Evolutionary conservation across 2,797 vertebrate species (phyloP), one percentile per base, ranked within the genome.

Genomic region (Saxicola maurus): DNA sequence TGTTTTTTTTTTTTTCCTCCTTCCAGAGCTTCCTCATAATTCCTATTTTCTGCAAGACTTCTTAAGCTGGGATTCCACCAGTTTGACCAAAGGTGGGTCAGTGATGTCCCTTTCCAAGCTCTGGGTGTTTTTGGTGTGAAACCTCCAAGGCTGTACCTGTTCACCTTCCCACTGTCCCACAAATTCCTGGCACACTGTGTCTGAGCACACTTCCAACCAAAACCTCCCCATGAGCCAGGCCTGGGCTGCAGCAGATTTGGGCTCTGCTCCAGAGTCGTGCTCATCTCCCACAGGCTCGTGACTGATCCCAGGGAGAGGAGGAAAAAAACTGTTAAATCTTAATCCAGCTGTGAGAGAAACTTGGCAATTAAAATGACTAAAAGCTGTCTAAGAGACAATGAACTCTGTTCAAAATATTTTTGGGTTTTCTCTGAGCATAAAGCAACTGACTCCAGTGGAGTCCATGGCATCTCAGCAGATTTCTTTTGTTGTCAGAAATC

Each of bases 151-250:
- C 7, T 56, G n/a, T 28, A 28, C 19, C 59, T 20, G 10, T 40
- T 74, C 24, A 38, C 25, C 23, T 37, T 37, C 8, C 17, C 52
- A 3, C 4, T 20, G 21, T 4, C 40, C 25, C 38, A 42, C 28
- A 83, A 43, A 60, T 3, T 9, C 4, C 2, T 17, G n/a, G 35
- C 45, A 16, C 23, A 3, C 27, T 1, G 2, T 6, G 6, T 48
- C 73, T 67, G 66, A 48, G 2, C 9, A 18, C 13, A 28, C 3
- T 1, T 37, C 60, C 40, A 23, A 48, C 67, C 45, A 17, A 24
- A 64, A 45, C 0, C 21, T 6, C 55, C 21, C 64, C 38, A 2
- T 0, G 6, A 86, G 38, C 64, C 19, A 0, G 11, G n/a, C 12
- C 66, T 27, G 38, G 10, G 6, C 31, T 8, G 17, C 37, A 53